phyloP scores from a whole-genome alignment of 2,113 vertebrate genomes.

The Callorhinus ursinus region DNA sequence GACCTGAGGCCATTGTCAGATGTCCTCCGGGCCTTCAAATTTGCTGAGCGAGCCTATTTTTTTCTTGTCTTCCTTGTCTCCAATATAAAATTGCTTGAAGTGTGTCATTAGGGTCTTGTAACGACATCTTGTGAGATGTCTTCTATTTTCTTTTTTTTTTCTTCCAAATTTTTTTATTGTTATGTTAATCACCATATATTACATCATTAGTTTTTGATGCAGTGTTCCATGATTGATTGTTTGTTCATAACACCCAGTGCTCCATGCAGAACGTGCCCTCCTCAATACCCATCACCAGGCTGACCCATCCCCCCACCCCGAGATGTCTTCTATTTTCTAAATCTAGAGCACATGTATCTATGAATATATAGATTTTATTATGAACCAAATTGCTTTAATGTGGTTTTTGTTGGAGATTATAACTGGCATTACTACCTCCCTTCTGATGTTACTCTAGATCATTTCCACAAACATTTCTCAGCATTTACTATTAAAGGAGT shows the following conservation, averaged over 20 bases:
- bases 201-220: no score
- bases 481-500: neutral
- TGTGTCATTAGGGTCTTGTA: neutral
- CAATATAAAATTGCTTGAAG: neutral
- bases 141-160: no score
- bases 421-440: neutral
- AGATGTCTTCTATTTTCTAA: slow-evolving; percentile 61
- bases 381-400: slow-evolving; percentile 25
- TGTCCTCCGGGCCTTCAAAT: neutral
- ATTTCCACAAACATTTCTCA: slow-evolving; percentile 17
- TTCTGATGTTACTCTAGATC: neutral
- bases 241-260: no score
- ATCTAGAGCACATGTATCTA: neutral
- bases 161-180: no score
- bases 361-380: slow-evolving; percentile 30
- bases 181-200: no score
- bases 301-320: no score
- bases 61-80: neutral
- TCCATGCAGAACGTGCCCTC: no score
- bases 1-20: neutral
- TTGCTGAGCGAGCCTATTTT: neutral
- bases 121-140: neutral
- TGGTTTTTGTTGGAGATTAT: slow-evolving; percentile 12
- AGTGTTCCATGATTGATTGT: no score
- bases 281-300: no score